A percentile compares a stretch with the other conserved stretches of the same genome.
These are phyloP conservation scores for Clarias macrocephalus DNA, from an alignment of 2,113 vertebrate species.

Conservation along the genomic window DNA sequence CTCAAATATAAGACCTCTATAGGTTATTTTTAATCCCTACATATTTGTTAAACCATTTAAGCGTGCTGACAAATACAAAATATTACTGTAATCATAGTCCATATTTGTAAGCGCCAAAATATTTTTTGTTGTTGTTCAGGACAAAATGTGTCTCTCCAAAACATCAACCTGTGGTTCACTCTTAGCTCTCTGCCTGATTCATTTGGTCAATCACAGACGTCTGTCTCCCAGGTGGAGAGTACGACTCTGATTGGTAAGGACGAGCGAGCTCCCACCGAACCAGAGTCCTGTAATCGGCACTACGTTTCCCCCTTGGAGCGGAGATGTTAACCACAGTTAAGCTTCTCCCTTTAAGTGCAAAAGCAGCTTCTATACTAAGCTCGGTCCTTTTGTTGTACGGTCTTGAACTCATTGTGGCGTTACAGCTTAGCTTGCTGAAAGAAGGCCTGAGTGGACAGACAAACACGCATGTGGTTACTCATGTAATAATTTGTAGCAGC, in stretches of 20 bases:
- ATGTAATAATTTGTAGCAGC: not conserved
- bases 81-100: constrained; percentile 8
- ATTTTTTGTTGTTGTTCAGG: not conserved
- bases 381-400: constrained; percentile 49
- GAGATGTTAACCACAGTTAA: constrained; percentile 53
- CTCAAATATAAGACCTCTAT: not conserved
- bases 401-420: constrained; percentile 56
- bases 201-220: constrained; percentile 40
- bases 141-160: constrained; percentile 18
- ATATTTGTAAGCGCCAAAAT: constrained; percentile 41
- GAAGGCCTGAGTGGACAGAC: constrained; percentile 77
- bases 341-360: constrained; percentile 67
- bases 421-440: constrained; percentile 94
- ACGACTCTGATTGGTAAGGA: constrained; percentile 51
- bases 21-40: constrained; percentile 26
- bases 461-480: not conserved
- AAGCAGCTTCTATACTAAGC: constrained; percentile 67
- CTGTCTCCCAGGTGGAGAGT: constrained; percentile 49
- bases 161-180: constrained; percentile 25
- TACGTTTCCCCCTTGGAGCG: constrained; percentile 18
- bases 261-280: constrained; percentile 19
- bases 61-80: constrained; percentile 38
- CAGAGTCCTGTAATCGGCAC: constrained; percentile 37
- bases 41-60: constrained; percentile 29
- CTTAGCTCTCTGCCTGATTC: constrained; percentile 30